These are phyloP conservation scores for Axis porcinus DNA, from an alignment of 2,113 vertebrate species.

Conservation along the genomic window DNA sequence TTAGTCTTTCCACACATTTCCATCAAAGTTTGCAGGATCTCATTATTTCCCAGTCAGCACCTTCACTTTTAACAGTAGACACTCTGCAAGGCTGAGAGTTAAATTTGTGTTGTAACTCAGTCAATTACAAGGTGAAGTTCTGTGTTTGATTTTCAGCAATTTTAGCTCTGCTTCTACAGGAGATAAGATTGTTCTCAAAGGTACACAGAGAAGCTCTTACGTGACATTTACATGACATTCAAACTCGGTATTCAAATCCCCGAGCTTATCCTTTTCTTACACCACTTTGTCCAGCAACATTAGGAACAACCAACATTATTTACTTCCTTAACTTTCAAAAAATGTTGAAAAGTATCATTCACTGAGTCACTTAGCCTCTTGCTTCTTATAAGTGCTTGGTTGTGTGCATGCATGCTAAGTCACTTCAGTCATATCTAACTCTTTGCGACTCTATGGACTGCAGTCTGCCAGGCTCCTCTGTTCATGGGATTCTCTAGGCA, in stretches of 20 bases:
- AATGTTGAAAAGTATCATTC: background rate
- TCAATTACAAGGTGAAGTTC: background rate
- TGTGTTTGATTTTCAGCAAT: background rate
- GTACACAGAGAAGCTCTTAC: background rate
- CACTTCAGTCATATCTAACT: too few species aligned
- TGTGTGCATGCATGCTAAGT: background rate
- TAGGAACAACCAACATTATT: background rate
- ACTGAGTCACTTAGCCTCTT: background rate
- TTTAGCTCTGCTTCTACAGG: background rate
- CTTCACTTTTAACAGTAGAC: background rate
- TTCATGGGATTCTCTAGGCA: too few species aligned
- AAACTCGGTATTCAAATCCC: background rate
- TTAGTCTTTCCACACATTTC: too few species aligned
- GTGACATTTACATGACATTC: background rate
- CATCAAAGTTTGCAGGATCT: background rate
- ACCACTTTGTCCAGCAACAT: background rate
- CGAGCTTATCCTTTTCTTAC: background rate
- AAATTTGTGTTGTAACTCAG: background rate
- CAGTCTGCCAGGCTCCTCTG: too few species aligned
- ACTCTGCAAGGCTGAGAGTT: background rate
- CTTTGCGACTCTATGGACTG: too few species aligned
- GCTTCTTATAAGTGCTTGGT: background rate
- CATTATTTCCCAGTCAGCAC: background rate
- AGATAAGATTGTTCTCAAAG: background rate
- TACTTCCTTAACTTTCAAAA: background rate